Conservation (phyloP, 2,113 vertebrate species). For the Seriola dumerili region DNA sequence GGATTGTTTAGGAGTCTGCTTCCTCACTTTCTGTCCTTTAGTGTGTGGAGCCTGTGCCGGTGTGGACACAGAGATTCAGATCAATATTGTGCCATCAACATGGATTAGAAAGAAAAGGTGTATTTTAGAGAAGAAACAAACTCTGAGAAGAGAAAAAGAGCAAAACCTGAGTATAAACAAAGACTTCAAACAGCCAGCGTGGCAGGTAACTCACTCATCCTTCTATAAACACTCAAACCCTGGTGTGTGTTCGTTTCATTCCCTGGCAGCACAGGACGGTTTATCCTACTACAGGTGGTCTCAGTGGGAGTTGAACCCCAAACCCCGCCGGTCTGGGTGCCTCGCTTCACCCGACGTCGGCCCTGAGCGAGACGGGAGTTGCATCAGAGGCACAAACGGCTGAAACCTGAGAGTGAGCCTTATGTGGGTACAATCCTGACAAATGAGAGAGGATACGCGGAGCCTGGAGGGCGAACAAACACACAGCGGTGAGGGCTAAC, state of each 20-base stretch:
- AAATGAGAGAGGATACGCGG: conserved; percentile 9
- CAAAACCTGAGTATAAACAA: too few relatives aligned
- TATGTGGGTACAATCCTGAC: conserved; percentile 4
- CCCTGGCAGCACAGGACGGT: not conserved
- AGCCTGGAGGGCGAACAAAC: conserved; percentile 28
- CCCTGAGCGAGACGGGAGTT: not conserved
- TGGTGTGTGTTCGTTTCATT: not conserved
- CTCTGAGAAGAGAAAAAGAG: not conserved
- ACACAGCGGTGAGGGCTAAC: conserved; percentile 11
- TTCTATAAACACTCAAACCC: not conserved
- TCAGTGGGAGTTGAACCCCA: not conserved
- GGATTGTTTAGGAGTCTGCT: too few relatives aligned
- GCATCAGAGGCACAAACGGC: not conserved
- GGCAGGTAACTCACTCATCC: not conserved
- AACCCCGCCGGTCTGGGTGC: not conserved
- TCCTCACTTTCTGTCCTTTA: too few relatives aligned
- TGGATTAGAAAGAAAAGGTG: too few relatives aligned
- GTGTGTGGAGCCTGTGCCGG: too few relatives aligned
- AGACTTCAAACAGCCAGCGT: too few relatives aligned
- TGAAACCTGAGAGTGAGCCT: conserved; percentile 22
- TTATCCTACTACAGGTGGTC: not conserved
- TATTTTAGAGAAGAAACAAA: not conserved
- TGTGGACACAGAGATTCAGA: too few relatives aligned
- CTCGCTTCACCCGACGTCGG: not conserved
- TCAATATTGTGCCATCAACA: too few relatives aligned